Evolutionary conservation across 2,113 vertebrate genomes (phyloP), one percentile per base, ranked within the genome.

Genomic region (Aphelocoma coerulescens): DNA sequence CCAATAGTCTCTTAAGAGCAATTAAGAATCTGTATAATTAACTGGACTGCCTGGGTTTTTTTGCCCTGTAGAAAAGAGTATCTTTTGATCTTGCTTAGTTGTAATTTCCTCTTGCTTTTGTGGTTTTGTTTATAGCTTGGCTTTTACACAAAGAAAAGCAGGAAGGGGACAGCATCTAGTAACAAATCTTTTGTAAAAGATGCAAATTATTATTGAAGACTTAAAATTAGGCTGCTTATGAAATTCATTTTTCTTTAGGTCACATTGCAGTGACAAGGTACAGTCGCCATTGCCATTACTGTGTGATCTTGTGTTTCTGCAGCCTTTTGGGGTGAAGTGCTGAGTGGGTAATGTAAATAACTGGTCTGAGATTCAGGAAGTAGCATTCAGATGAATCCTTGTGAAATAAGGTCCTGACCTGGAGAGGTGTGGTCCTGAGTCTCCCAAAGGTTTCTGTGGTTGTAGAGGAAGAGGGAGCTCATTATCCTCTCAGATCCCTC

Each of bases 21-120:
- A 72, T 96, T 93, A 90, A 79, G 84, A 92, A 88, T 75, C 41
- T 87, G 43, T 92, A 37, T 85, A 62, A 76, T 91, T 93, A 95
- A 87, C 94, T 75, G 88, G 61, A 48, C 94, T 96, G 78, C 54
- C 44, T 92, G 66, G 49, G 48, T 57, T 83, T 83, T 71, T 78
- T 37, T 46, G 41, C 54, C 37, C 13, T 61, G 10, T 65, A 89
- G 68, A 83, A 95, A 90, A 73, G 15, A 83, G 33, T 19, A 18
- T 57, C 8, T 74, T 96, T 93, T 91, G 87, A 65, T 97, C 20
- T 43, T 69, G 7, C 22, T 57, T 80, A 8, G 32, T 95, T 18
- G 76, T 43, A 6, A 57, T 77, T 87, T 92, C 39, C 32, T 73
- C 35, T 26, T 69, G 44, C n/a, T 76, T 46, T 73, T 72, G n/a